These are phyloP conservation scores for Camelus dromedarius DNA, from an alignment of 2,113 vertebrate species.

Conservation along the genomic window DNA sequence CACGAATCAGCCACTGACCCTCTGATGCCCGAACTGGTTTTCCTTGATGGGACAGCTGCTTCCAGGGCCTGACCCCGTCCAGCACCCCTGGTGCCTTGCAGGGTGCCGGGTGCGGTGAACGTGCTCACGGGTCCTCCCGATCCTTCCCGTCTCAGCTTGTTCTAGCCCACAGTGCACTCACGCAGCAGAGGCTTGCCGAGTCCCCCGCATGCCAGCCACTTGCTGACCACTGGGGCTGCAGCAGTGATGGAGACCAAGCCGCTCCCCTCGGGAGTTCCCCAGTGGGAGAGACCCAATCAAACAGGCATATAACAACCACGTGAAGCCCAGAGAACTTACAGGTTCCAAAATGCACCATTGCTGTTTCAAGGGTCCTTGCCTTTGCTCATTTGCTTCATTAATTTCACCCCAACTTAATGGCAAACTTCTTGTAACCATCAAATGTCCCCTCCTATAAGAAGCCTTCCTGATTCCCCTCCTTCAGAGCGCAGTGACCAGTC, in stretches of 20 bases:
- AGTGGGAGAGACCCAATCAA: neutral
- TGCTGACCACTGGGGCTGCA: neutral
- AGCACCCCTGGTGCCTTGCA: neutral
- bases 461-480: neutral
- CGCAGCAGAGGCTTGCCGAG: neutral
- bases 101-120: neutral
- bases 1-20: neutral
- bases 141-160: neutral
- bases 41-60: neutral
- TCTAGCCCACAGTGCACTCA: neutral
- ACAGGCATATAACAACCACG: neutral
- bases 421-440: neutral
- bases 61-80: neutral
- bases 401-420: neutral
- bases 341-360: neutral
- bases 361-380: neutral
- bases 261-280: neutral
- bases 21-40: neutral
- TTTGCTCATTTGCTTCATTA: neutral
- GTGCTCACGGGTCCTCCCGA: neutral
- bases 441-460: neutral
- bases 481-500: neutral
- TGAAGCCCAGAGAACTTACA: neutral
- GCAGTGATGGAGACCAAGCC: neutral
- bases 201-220: neutral